Evolutionary conservation across 2,797 vertebrate species (phyloP), one percentile per base, ranked within the genome.

Genomic region (Xenentodon cancila): DNA sequence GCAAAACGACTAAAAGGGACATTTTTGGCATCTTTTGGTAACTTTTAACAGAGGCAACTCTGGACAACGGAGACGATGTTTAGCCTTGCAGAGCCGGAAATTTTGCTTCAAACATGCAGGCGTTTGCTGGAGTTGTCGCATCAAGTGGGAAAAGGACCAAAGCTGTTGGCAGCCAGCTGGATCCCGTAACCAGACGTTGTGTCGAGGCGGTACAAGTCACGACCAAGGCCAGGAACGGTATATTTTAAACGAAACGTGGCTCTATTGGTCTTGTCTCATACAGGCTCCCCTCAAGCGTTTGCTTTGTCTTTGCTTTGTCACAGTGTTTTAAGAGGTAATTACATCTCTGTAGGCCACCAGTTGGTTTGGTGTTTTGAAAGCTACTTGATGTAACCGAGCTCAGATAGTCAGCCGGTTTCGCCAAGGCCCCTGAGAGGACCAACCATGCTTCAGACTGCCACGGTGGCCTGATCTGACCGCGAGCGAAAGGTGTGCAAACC

Each of bases 1-100:
- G 12, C 71, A 75, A 30, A 75, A 4, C 3, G 50, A 86, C 30
- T 81, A 42, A 67, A 63, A 65, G n/a, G 12, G 65, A 43, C 13
- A 5, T 1, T 0, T 63, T 22, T 42, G 47, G 57, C 42, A 9
- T 48, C 46, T 53, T 21, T 57, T 25, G 34, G 19, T 27, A 6
- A 51, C 15, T 25, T 56, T 18, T 13, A 57, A 42, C 19, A 44
- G 9, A 70, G 50, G 52, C 9, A 63, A 44, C 21, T 71, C 52
- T 5, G 19, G 44, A 42, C 3, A 3, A 40, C 12, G 3, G 13
- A 4, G 37, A 5, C 57, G 12, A 54, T 47, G 46, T 65, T 57
- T 48, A 30, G 20, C 16, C 37, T 30, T 56, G 22, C 1, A 22
- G 64, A 65, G 54, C 21, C 46, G 67, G 42, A 61, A 8, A 16